Evolutionary conservation across 1,140 invertebrate genomes (phyloP), one percentile per base, ranked within the genome.

Genomic region (Centruroides sculpturatus): DNA sequence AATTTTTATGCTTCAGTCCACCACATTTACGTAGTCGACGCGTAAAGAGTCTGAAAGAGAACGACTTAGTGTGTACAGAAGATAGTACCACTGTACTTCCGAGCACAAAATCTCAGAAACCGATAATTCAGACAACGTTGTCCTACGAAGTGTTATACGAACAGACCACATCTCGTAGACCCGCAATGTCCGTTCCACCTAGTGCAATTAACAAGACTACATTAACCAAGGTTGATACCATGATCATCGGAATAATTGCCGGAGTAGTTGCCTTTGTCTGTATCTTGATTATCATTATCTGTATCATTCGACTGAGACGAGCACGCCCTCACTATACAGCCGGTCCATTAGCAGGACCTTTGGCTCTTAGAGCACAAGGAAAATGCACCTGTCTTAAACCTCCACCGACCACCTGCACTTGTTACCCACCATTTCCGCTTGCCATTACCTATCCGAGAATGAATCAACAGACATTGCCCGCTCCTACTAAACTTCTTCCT

Each of bases 191-290:
- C 13, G 34, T 59, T 47, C 9, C 46, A 23, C 56, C 60, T n/a
- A 4, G 35, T 23, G 13, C 58, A 51, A 63, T 59, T 53, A 61
- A 34, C 23, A 53, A 56, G 35, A 64, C 61, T 8, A 77, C 81
- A 4, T 78, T 86, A 0, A 84, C 80, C 53, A 92, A 90, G 64
- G 89, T 93, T 67, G 90, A 94, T 66, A 91, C 89, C 3, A 72
- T 94, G 0, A 92, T 94, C 55, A 92, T 93, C 57, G 88, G 88
- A 4, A 92, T 93, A 65, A 89, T 92, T 0, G 89, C 87, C 3
- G 89, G 89, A 12, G 89, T 93, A 1, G 87, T 93, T 11, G 87
- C 85, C 3, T 89, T 94, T 68, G 90, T 93, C 55, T 85, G 86
- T 9, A 84, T 93, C 62, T 77, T 92, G 12, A 86, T 92, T 46